Evolutionary conservation across 2,888 invertebrate species (phyloP).

Genomic region (Cryptophagus acutangulus): DNA sequence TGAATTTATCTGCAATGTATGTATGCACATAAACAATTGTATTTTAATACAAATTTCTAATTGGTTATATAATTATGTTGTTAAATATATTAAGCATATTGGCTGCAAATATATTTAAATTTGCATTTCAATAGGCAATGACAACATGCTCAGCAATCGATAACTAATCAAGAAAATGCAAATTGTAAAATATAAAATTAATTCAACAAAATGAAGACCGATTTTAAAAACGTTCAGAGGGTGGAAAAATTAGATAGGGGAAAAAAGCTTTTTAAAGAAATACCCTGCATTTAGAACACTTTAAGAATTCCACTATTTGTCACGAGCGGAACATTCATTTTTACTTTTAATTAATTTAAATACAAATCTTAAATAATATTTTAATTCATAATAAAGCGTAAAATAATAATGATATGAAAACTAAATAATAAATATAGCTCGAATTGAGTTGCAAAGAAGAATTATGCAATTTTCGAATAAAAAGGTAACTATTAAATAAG

Average conservation of each 20-base stretch:
- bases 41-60: no score
- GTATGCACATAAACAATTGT: background rate
- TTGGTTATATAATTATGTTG: no score
- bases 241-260: conserved; percentile 34
- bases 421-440: no score
- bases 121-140: conserved; percentile 3
- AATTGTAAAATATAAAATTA: conserved; percentile 36
- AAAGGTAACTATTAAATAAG: no score
- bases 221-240: conserved; percentile 30
- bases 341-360: background rate
- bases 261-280: conserved; percentile 39
- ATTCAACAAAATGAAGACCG: conserved; percentile 34
- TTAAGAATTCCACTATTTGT: conserved; percentile 19
- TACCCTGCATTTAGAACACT: conserved; percentile 31
- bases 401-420: no score
- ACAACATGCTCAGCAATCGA: conserved; percentile 26
- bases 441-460: no score
- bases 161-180: conserved; percentile 42
- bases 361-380: no score
- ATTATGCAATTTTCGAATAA: no score
- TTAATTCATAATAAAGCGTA: no score
- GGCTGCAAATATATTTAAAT: background rate
- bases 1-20: no score
- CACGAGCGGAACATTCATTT: conserved; percentile 20
- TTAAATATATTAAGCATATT: background rate